Evolutionary conservation across 2,888 invertebrate genomes (phyloP).

Genomic region (Polydrusus pterygomalis): DNA sequence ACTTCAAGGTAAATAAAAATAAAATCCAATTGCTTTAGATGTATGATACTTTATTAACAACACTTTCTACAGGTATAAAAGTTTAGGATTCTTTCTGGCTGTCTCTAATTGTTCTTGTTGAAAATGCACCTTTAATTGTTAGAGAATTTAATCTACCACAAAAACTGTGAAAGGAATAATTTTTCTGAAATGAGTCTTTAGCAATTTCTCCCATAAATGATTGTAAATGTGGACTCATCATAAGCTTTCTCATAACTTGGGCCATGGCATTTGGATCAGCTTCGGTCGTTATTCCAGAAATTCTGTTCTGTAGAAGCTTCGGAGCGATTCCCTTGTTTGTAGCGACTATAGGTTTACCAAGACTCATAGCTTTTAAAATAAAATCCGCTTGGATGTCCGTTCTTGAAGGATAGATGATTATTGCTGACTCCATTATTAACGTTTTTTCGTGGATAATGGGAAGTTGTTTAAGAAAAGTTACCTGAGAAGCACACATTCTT

Average conservation of each 20-base stretch:
- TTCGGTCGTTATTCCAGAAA: conserved; percentile 67
- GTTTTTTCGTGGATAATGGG: conserved; percentile 67
- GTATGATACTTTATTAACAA: conserved; percentile 6
- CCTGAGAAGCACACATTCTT: conserved; percentile 64
- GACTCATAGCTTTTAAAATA: conserved; percentile 65
- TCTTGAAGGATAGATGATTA: conserved; percentile 66
- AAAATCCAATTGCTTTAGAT: conserved; percentile 1
- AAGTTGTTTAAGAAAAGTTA: conserved; percentile 67
- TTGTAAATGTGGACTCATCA: conserved; percentile 65
- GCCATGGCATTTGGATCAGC: conserved; percentile 65
- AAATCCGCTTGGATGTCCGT: conserved; percentile 66
- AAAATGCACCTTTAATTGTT: neutral
- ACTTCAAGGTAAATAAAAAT: conserved; percentile 47
- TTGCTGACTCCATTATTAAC: conserved; percentile 64
- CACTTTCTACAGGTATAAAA: conserved; percentile 10
- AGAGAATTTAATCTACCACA: conserved; percentile 53
- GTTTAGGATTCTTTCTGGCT: conserved; percentile 3
- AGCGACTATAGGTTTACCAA: conserved; percentile 67
- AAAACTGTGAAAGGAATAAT: conserved; percentile 65
- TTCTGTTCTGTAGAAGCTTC: conserved; percentile 63
- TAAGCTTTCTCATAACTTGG: conserved; percentile 66
- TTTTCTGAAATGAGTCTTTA: conserved; percentile 63
- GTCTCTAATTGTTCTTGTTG: neutral
- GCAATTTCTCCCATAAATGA: conserved; percentile 68
- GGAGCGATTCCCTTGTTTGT: conserved; percentile 66